Evolutionary conservation across 1,140 invertebrate genomes (phyloP), one percentile per base, ranked within the genome.

Genomic region (Drosophila ohnishii): DNA sequence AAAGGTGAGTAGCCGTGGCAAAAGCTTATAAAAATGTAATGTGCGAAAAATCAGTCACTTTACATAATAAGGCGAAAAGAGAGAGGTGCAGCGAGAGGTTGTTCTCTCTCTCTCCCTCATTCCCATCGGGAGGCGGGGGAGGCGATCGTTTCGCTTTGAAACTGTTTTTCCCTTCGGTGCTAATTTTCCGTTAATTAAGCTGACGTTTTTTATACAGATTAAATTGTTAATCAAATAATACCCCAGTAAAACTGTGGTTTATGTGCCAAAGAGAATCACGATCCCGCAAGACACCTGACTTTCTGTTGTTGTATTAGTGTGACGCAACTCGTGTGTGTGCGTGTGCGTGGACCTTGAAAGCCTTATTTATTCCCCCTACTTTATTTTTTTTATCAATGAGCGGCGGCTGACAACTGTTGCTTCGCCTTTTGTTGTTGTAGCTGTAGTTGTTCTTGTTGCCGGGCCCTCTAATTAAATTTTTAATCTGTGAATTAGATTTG

Each of bases 51-150:
- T 39, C 40, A 25, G 55, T 50, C 48, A 58, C 78, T 90, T 90
- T 90, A 91, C 85, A 91, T 91, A 90, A 90, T 90, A 75, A 67
- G 89, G 85, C 76, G 74, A 71, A 58, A 64, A 69, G 35, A 61
- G 30, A 48, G 53, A 73, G 61, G 83, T 73, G 55, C 74, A 82
- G 48, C 32, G 50, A 47, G 50, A 39, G 34, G 32, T 13, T 5
- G 39, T 37, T 45, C 48, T 58, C 55, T 8, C 19, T 30, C 40
- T 10, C 42, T 47, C 61, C 28, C 56, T 34, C 14, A 14, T 11
- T 47, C 39, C 5, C 16, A n/a, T 10, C 25, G 14, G 58, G n/a
- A 10, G 5, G 44, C 28, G 44, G 44, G 44, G 57, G 65, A 55
- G 47, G 9, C 7, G 63, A 69, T 70, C 64, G 25, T 14, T 69